These are phyloP conservation scores for Microcaecilia unicolor DNA, from an alignment of 2,797 vertebrate genomes.

Conservation along the genomic window DNA sequence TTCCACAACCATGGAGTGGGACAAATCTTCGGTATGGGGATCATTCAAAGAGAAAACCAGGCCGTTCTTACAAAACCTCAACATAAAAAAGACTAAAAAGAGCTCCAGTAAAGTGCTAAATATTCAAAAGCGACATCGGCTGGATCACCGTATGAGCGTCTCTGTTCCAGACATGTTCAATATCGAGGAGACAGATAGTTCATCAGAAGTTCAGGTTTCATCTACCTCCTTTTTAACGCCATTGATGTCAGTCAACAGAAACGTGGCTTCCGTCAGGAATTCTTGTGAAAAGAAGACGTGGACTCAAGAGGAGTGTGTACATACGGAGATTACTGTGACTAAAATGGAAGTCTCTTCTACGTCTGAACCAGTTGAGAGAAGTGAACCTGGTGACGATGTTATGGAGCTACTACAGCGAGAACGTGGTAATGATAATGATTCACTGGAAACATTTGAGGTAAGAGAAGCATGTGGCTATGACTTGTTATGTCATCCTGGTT, in stretches of 20 bases:
- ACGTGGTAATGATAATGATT: neutral
- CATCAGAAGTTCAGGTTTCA: constrained; percentile 18
- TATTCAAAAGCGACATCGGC: constrained; percentile 7
- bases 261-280: constrained; percentile 11
- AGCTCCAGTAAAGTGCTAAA: constrained; percentile 29
- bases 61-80: constrained; percentile 49
- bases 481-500: too few species aligned
- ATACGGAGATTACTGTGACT: neutral
- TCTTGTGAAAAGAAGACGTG: constrained; percentile 33
- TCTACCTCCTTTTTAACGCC: constrained; percentile 29
- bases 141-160: constrained; percentile 51
- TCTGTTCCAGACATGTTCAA: constrained; percentile 56
- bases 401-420: constrained; percentile 30
- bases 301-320: constrained; percentile 12
- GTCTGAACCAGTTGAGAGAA: neutral
- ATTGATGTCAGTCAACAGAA: constrained; percentile 25
- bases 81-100: constrained; percentile 44
- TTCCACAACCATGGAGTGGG: constrained; percentile 50
- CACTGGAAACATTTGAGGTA: constrained; percentile 34
- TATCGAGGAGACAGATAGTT: constrained; percentile 29
- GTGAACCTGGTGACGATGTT: constrained; percentile 5
- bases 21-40: constrained; percentile 57
- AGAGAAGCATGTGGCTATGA: too few species aligned
- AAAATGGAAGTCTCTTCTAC: fast-evolving
- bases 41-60: constrained; percentile 56